Evolutionary conservation across 2,113 vertebrate species (phyloP), one percentile per base, ranked within the genome.

Genomic region (Podarcis cretensis): DNA sequence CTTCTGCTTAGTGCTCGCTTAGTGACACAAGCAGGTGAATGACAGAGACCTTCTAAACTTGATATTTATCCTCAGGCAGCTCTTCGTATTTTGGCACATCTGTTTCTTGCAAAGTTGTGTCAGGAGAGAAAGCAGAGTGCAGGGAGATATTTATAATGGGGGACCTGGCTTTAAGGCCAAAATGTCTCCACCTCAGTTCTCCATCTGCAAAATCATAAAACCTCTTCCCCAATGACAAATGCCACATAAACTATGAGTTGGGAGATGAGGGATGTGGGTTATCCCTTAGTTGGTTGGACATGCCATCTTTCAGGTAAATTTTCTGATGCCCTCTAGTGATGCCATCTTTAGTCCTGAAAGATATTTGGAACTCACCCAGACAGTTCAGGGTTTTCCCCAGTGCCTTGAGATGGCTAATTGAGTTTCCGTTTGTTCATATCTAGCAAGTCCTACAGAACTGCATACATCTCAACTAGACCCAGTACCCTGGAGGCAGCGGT

Each of bases 81-180:
- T 40, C 10, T 16, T 78, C 7, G 9, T 89, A 20, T 0, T 43
- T 81, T 43, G 2, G 25, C 30, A 63, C 23, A 0, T 63, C 0
- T 8, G 0, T 78, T 91, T 71, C 43, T 63, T 77, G 74, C 74
- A 87, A 89, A 23, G 4, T 43, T 69, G 30, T 71, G 43, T 87
- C 69, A 57, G 25, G 10, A 10, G 63, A 25, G 37, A 73, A 40
- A 57, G 66, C 21, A 23, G 30, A 35, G 12, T 21, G 27, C 13
- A 13, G 27, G 14, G n/a, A 57, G 8, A 68, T 35, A 59, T n/a
- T 43, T 48, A 68, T 27, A 25, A 23, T 37, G n/a, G 27, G 23
- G 78, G 69, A 83, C 14, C 7, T 35, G 6, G 5, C 30, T 77
- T 77, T 54, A 66, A 54, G 81, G 40, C 63, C 75, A 57, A n/a